These are phyloP conservation scores for Bellardia bayeri DNA, from an alignment of 2,888 invertebrate species.

Conservation along the genomic window DNA sequence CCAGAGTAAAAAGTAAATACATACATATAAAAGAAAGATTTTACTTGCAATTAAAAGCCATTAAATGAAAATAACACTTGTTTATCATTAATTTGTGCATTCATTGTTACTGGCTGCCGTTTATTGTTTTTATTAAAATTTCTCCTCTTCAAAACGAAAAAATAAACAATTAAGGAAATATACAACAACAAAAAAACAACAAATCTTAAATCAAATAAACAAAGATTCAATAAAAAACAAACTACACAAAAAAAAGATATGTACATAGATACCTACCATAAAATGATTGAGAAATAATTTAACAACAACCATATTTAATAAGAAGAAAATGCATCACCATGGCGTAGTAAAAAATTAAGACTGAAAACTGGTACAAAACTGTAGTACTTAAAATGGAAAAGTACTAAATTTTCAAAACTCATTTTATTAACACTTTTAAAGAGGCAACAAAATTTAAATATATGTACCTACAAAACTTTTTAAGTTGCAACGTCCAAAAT, in stretches of 20 bases:
- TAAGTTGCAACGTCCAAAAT: no score
- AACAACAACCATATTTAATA: no score
- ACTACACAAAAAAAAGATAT: background rate
- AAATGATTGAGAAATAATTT: background rate
- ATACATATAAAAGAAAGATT: conserved; percentile 1
- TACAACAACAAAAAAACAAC: background rate
- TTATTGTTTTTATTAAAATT: conserved; percentile 18
- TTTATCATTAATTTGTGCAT: conserved; percentile 48
- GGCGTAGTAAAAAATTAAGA: no score
- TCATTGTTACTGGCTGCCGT: conserved; percentile 21
- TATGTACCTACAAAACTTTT: no score
- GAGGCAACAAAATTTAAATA: no score
- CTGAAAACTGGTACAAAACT: no score
- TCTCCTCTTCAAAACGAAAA: conserved; percentile 2
- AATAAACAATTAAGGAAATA: background rate
- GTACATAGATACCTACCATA: background rate
- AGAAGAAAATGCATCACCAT: no score
- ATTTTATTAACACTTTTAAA: no score
- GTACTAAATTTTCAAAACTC: no score
- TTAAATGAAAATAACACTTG: conserved; percentile 54
- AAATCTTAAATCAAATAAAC: conserved; percentile 17
- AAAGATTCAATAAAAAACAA: conserved; percentile 21
- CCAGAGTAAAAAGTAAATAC: conserved; percentile 14
- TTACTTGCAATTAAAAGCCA: conserved; percentile 54
- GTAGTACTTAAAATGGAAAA: no score